Percentiles rank a stretch among this genome's conserved stretches.
Evolutionary conservation across 30 jellyfish, hydroid and myxozoan genomes (phyloP).

Genomic region (Cassiopea xamachana): DNA sequence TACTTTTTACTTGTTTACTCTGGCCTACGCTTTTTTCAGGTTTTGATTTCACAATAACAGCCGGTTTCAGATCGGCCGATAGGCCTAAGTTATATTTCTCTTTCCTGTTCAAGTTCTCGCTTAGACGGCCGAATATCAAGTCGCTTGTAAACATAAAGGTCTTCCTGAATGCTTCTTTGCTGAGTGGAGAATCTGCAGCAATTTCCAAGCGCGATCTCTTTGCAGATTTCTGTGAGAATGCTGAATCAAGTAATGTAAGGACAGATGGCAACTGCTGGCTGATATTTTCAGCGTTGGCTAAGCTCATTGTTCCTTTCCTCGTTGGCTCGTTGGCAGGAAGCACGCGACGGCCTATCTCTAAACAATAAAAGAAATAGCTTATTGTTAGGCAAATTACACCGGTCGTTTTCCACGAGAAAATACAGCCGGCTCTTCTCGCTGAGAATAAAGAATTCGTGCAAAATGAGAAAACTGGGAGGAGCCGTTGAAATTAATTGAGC

Average conservation of each 20-base stretch:
- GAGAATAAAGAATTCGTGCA: neutral
- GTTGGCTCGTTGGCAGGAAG: conserved; percentile 70
- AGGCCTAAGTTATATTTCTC: conserved; percentile 51
- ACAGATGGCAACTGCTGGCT: conserved; percentile 84
- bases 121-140: conserved; percentile 83
- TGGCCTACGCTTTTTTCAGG: conserved; percentile 85
- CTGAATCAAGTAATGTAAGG: conserved; percentile 79
- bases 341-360: conserved; percentile 77
- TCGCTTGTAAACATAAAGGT: conserved; percentile 87
- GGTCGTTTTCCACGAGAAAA: conserved; percentile 61
- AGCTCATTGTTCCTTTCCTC: conserved; percentile 73
- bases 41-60: conserved; percentile 27
- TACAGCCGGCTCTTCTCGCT: conserved; percentile 14
- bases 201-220: conserved; percentile 40
- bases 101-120: conserved; percentile 49
- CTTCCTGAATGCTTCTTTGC: conserved; percentile 67
- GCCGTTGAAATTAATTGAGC: neutral
- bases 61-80: conserved; percentile 22
- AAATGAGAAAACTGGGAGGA: neutral
- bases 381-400: conserved; percentile 40
- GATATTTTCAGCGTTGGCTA: conserved; percentile 74
- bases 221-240: conserved; percentile 69
- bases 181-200: conserved; percentile 40
- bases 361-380: conserved; percentile 47
- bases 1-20: conserved; percentile 47